Percentiles rank a stretch among this genome's conserved stretches.
Conservation (phyloP, 1,140 invertebrate genomes). For the Archivesica marissinica region DNA sequence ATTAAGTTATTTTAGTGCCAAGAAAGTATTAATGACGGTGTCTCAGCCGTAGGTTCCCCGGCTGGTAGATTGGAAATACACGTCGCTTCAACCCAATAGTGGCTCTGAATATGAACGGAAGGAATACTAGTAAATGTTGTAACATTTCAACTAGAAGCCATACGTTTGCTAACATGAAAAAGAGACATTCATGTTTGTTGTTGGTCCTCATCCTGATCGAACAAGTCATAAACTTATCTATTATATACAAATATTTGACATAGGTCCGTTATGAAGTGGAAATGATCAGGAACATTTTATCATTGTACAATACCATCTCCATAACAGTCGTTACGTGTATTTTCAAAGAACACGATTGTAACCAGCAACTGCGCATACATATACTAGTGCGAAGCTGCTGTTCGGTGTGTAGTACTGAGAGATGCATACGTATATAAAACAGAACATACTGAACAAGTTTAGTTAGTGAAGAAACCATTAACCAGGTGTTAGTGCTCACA, state of each 20-base stretch:
- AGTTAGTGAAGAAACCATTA: too few relatives aligned
- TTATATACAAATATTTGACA: too few relatives aligned
- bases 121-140: background rate
- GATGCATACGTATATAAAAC: too few relatives aligned
- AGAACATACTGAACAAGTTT: too few relatives aligned
- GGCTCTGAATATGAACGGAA: background rate
- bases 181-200: background rate
- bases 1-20: conserved; percentile 41
- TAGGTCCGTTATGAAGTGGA: too few relatives aligned
- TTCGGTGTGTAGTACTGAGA: too few relatives aligned
- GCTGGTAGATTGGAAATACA: conserved; percentile 23
- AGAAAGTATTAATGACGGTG: conserved; percentile 43
- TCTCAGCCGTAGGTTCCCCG: background rate
- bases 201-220: background rate
- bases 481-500: too few relatives aligned
- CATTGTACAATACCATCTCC: conserved; percentile 12
- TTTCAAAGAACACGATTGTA: too few relatives aligned
- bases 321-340: background rate
- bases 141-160: background rate
- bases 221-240: background rate
- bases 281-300: background rate
- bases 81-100: background rate
- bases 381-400: too few relatives aligned
- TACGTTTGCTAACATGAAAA: background rate
- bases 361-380: too few relatives aligned